Evolutionary conservation across 2,113 vertebrate genomes (phyloP).

Genomic region (Hypocryptadius cinnamomeus): DNA sequence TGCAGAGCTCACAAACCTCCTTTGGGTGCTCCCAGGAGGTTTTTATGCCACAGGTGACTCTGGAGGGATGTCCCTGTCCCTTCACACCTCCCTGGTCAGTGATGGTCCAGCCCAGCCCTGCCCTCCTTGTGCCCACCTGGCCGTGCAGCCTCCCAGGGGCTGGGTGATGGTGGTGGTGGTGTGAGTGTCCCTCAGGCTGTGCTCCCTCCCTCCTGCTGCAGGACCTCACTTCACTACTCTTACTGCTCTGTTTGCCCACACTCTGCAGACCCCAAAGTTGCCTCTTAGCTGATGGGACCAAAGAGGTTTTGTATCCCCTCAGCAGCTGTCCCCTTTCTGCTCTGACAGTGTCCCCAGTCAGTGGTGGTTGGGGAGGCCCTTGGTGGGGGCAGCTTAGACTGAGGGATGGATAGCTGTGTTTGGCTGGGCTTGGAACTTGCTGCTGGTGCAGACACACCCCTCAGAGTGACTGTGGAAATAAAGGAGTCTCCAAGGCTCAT

Average conservation of each 20-base stretch:
- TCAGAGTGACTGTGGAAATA: not conserved
- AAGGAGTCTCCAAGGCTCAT: not conserved
- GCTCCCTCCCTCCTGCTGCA: not conserved
- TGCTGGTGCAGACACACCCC: not conserved
- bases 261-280: not conserved
- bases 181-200: not conserved
- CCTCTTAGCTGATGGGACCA: not conserved
- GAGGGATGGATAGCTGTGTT: not conserved
- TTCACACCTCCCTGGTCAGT: not conserved
- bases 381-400: not conserved
- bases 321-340: not conserved
- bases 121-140: not conserved
- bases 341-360: not conserved
- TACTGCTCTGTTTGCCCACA: rapidly evolving
- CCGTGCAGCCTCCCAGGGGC: not conserved
- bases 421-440: not conserved
- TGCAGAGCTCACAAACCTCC: not conserved
- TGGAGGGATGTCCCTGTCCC: not conserved
- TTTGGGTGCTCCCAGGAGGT: not conserved
- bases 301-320: not conserved
- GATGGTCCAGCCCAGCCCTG: not conserved
- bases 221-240: not conserved
- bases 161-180: not conserved
- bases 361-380: rapidly evolving
- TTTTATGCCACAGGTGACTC: not conserved